Evolutionary conservation across 2,888 invertebrate species (phyloP).

Genomic region (Oxyscelio sp.): DNA sequence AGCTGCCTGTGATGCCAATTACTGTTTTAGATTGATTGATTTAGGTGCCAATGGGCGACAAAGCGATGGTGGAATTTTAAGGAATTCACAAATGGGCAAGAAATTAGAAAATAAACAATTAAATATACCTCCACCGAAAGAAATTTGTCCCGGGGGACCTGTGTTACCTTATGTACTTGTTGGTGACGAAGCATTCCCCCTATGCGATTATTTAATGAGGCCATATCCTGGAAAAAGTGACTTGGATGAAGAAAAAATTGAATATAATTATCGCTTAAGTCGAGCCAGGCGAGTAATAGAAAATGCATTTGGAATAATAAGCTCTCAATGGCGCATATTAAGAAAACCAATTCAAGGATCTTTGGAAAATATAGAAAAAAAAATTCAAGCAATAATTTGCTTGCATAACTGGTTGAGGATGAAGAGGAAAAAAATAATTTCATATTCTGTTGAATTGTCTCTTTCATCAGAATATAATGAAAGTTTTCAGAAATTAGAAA

Average conservation of each 20-base stretch:
- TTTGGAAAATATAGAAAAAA: background rate
- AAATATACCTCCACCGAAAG: background rate
- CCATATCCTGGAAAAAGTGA: constrained; percentile 10
- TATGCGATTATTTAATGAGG: constrained; percentile 8
- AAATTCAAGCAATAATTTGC: background rate
- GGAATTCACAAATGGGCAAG: background rate
- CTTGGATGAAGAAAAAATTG: background rate
- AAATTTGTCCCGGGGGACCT: background rate
- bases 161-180: background rate
- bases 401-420: background rate
- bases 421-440: background rate
- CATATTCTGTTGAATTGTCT: background rate
- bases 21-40: too few species aligned
- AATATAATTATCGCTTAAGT: background rate
- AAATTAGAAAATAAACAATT: background rate
- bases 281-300: background rate
- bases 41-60: too few species aligned
- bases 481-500: background rate
- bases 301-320: background rate
- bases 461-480: background rate
- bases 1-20: background rate
- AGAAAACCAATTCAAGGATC: constrained; percentile 4
- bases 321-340: background rate
- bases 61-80: background rate
- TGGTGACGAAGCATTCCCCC: constrained; percentile 14